Conservation (phyloP, 2,797 vertebrate genomes). For the Vespertilio murinus region DNA sequence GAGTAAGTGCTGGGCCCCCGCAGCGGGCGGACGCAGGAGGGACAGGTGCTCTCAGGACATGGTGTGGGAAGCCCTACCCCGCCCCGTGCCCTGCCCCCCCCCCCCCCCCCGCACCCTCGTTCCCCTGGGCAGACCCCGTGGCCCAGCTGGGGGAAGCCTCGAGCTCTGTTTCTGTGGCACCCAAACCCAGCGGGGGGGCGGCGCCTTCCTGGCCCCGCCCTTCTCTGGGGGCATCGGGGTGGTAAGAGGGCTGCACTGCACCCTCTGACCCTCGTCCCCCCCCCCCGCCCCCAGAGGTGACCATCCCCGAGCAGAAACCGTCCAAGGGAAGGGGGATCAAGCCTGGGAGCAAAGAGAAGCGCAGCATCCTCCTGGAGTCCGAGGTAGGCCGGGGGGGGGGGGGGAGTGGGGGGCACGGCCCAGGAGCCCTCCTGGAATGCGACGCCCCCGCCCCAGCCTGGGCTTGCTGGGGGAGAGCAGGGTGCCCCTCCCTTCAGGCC, state of each 20-base stretch:
- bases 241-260: neutral
- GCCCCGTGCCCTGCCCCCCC: neutral
- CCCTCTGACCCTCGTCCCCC: neutral
- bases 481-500: fast-evolving
- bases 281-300: slow-evolving; percentile 43
- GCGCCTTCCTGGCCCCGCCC: too few species aligned
- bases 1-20: slow-evolving; percentile 31
- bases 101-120: neutral
- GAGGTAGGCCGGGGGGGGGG: slow-evolving; percentile 68
- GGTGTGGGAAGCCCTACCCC: neutral
- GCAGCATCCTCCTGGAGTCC: slow-evolving; percentile 39
- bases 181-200: neutral
- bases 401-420: neutral
- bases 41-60: too few species aligned
- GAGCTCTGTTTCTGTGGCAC: neutral
- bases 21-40: neutral
- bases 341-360: slow-evolving; percentile 64
- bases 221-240: neutral
- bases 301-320: slow-evolving; percentile 73
- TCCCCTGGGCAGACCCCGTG: neutral
- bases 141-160: neutral
- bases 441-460: neutral
- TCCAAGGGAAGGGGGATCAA: slow-evolving; percentile 67
- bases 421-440: neutral
- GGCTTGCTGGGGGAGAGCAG: neutral